Evolutionary conservation across 2,113 vertebrate genomes (phyloP).

Genomic region (Chiloscyllium plagiosum): DNA sequence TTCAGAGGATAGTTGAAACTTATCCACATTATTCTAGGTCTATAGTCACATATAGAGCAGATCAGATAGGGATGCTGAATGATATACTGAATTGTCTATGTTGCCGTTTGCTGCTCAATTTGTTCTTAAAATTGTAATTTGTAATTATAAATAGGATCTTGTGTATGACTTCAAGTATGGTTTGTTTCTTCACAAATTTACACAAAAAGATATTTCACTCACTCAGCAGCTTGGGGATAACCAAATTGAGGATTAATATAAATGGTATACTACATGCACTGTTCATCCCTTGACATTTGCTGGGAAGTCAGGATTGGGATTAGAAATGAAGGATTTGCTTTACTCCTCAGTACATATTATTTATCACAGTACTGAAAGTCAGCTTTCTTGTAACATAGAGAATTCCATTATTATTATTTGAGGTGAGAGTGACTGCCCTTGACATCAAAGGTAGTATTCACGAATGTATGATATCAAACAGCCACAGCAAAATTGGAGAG

Average conservation of each 20-base stretch:
- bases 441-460: too few species aligned
- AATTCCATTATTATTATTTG: neutral
- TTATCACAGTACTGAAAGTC: neutral
- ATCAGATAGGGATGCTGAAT: neutral
- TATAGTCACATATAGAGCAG: too few species aligned
- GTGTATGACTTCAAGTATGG: neutral
- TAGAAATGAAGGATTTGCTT: neutral
- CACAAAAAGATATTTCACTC: neutral
- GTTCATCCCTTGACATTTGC: neutral
- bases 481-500: too few species aligned
- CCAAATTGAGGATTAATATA: neutral
- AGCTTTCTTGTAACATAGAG: neutral
- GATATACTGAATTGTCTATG: neutral
- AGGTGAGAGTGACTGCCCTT: too few species aligned
- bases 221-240: neutral
- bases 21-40: too few species aligned
- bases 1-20: too few species aligned
- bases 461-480: too few species aligned
- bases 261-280: neutral
- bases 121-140: neutral
- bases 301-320: neutral
- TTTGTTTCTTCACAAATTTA: neutral
- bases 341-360: neutral
- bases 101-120: neutral
- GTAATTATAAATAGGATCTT: neutral